Percentiles rank a stretch among this genome's conserved stretches.
Conservation (phyloP, 1,140 invertebrate species). For the Grapholita molesta region DNA sequence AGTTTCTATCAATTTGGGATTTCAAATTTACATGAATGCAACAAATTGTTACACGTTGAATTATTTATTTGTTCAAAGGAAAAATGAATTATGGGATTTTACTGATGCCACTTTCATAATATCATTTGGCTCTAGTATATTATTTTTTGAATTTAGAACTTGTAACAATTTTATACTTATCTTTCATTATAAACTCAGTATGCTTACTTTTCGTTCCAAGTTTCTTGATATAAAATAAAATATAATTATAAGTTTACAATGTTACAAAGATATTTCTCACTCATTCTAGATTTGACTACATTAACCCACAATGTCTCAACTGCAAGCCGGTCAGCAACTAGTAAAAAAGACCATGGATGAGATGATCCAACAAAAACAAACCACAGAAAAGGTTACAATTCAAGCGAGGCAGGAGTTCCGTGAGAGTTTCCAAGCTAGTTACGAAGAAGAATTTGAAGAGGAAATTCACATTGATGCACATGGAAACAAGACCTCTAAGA, state of each 20-base stretch:
- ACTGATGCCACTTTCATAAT: background rate
- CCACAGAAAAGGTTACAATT: slow-evolving; percentile 63
- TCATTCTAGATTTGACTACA: slow-evolving; percentile 18
- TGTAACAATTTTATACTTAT: background rate
- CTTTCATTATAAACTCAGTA: background rate
- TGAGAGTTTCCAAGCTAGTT: slow-evolving; percentile 67
- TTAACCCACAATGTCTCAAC: slow-evolving; percentile 53
- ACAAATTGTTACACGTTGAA: slow-evolving; percentile 24
- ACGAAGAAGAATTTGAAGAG: slow-evolving; percentile 74
- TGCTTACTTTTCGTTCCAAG: background rate
- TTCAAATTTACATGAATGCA: slow-evolving; percentile 41
- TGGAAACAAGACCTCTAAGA: slow-evolving; percentile 70
- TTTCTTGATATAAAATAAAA: background rate
- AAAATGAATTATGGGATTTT: background rate
- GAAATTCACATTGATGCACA: slow-evolving; percentile 71
- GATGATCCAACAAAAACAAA: slow-evolving; percentile 63
- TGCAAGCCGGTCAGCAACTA: slow-evolving; percentile 64
- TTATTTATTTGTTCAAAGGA: slow-evolving; percentile 23
- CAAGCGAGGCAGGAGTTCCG: slow-evolving; percentile 74
- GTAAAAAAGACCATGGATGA: slow-evolving; percentile 75
- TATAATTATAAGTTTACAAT: background rate
- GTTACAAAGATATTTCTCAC: background rate
- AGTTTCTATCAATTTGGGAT: slow-evolving; percentile 53
- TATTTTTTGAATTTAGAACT: background rate
- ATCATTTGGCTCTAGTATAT: background rate